Evolutionary conservation across 2,888 invertebrate genomes (phyloP).

Genomic region (Epistrophe grossulariae): DNA sequence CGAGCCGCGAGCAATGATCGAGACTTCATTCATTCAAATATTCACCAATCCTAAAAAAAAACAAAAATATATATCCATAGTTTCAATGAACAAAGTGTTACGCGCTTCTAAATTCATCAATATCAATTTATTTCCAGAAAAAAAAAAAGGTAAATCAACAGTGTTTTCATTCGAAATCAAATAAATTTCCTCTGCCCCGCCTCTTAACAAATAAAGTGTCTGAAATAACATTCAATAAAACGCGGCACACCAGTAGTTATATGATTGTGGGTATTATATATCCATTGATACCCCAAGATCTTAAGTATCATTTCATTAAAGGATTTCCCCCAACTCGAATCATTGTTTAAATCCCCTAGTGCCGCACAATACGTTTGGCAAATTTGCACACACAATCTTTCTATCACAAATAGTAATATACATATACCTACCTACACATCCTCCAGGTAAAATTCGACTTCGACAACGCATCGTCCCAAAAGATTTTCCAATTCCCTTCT

Average conservation of each 20-base stretch:
- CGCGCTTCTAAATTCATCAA: background rate
- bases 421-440: conserved; percentile 55
- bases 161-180: conserved; percentile 56
- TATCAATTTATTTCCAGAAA: background rate
- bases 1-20: too few relatives aligned
- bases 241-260: conserved; percentile 55
- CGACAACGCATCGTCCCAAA: conserved; percentile 59
- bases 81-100: too few relatives aligned
- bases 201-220: conserved; percentile 15
- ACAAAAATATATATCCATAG: too few relatives aligned
- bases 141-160: conserved; percentile 24
- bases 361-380: conserved; percentile 63
- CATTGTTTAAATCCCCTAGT: conserved; percentile 58
- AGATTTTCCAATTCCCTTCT: conserved; percentile 57
- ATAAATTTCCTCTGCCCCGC: background rate
- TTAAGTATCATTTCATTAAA: conserved; percentile 74
- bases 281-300: conserved; percentile 43
- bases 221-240: conserved; percentile 68
- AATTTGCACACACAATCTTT: conserved; percentile 68
- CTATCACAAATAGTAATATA: conserved; percentile 69
- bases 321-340: conserved; percentile 53
- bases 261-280: conserved; percentile 8
- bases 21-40: too few relatives aligned
- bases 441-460: conserved; percentile 64
- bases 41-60: too few relatives aligned